Conservation (phyloP, 2,888 invertebrate species). For the Diaprepes abbreviatus region DNA sequence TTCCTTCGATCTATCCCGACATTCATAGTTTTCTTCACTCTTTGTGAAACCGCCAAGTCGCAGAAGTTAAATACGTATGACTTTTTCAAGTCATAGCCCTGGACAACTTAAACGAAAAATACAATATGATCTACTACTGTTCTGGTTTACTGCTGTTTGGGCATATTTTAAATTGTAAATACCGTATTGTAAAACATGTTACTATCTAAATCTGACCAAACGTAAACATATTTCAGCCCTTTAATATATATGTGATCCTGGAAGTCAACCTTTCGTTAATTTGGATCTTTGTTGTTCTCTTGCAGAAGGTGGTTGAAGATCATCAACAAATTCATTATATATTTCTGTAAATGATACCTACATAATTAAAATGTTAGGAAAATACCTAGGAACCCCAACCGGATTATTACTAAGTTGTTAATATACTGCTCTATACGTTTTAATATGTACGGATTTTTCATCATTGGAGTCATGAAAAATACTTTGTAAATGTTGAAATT, state of each 20-base stretch:
- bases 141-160: conserved; percentile 82
- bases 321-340: conserved; percentile 91
- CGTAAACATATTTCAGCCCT: conserved; percentile 68
- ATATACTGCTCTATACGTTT: conserved; percentile 59
- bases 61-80: conserved; percentile 79
- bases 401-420: conserved; percentile 53
- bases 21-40: conserved; percentile 81
- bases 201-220: conserved; percentile 68
- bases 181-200: conserved; percentile 82
- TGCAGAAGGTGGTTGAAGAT: conserved; percentile 74
- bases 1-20: conserved; percentile 82
- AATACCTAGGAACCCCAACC: conserved; percentile 49
- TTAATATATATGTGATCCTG: conserved; percentile 71
- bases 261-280: conserved; percentile 73
- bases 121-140: conserved; percentile 91
- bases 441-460: conserved; percentile 40
- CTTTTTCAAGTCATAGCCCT: conserved; percentile 66
- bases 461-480: neutral
- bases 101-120: conserved; percentile 84
- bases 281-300: conserved; percentile 65
- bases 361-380: conserved; percentile 64
- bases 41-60: conserved; percentile 93
- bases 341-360: conserved; percentile 94
- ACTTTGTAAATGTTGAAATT: conserved; percentile 12
- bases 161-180: conserved; percentile 83